These are phyloP conservation scores for Drosophila ironensis DNA, from an alignment of 1,140 invertebrate species.

Conservation along the genomic window DNA sequence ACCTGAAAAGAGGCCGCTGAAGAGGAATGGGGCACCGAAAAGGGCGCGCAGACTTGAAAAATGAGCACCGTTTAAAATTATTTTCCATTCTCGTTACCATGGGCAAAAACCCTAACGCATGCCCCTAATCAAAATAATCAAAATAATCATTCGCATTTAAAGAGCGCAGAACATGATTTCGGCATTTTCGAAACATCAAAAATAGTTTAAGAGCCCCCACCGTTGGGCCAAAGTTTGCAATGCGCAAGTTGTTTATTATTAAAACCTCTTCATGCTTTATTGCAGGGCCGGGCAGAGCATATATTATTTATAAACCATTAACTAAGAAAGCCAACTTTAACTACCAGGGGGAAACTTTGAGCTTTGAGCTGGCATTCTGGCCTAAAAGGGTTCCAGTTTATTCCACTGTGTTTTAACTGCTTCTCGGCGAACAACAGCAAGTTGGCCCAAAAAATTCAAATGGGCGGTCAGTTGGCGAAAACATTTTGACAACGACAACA, in stretches of 20 bases:
- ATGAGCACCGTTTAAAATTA: slow-evolving; percentile 73
- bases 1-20: slow-evolving; percentile 61
- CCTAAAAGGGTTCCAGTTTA: too few species aligned
- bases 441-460: slow-evolving; percentile 56
- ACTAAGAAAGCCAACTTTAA: slow-evolving; percentile 2
- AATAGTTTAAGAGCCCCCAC: too few species aligned
- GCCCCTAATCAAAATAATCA: too few species aligned
- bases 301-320: slow-evolving; percentile 15
- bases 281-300: background rate
- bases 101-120: slow-evolving; percentile 13
- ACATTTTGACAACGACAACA: slow-evolving; percentile 58
- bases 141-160: too few species aligned
- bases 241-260: too few species aligned
- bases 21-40: slow-evolving; percentile 2
- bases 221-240: too few species aligned
- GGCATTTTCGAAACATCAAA: too few species aligned
- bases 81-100: slow-evolving; percentile 45
- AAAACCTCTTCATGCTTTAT: background rate
- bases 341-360: background rate
- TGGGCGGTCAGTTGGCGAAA: slow-evolving; percentile 71
- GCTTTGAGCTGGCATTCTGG: too few species aligned
- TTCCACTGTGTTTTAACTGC: slow-evolving; percentile 12
- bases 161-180: too few species aligned
- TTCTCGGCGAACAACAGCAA: slow-evolving; percentile 17
- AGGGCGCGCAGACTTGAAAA: slow-evolving; percentile 61